phyloP scores from a whole-genome alignment of 2,113 vertebrate genomes.

The Cyprinus carpio region DNA sequence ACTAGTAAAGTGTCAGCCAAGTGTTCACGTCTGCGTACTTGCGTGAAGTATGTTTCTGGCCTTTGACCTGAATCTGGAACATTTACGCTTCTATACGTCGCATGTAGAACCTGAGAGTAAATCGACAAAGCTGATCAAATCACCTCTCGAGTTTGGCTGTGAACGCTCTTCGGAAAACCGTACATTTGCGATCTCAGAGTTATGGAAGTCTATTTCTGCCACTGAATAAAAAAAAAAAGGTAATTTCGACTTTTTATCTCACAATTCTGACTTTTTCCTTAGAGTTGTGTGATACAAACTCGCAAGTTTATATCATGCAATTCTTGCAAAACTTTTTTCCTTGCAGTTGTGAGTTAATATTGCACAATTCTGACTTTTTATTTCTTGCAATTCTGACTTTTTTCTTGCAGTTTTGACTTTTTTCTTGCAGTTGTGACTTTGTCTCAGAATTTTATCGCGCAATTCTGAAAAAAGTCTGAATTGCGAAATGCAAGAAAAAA shows the following conservation, averaged over 20 bases:
- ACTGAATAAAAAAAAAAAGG: background rate
- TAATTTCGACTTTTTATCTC: background rate
- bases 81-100: slow-evolving; percentile 21
- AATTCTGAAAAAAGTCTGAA: too few relatives aligned
- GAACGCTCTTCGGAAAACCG: slow-evolving; percentile 21
- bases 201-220: background rate
- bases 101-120: slow-evolving; percentile 53
- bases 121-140: slow-evolving; percentile 41
- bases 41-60: background rate
- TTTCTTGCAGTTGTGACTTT: too few relatives aligned
- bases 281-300: too few relatives aligned
- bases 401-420: too few relatives aligned
- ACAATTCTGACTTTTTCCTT: background rate
- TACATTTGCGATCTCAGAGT: slow-evolving; percentile 4
- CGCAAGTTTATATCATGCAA: too few relatives aligned
- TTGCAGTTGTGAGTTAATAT: background rate
- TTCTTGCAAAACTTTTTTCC: too few relatives aligned
- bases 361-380: too few relatives aligned
- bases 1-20: background rate
- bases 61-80: slow-evolving; percentile 19
- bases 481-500: too few relatives aligned
- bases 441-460: too few relatives aligned
- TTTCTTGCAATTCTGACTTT: too few relatives aligned
- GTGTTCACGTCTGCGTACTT: background rate
- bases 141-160: background rate